A percentile compares a stretch with the other conserved stretches of the same genome.
Conservation (phyloP, 2,113 vertebrate genomes). For the Neogobius melanostomus region DNA sequence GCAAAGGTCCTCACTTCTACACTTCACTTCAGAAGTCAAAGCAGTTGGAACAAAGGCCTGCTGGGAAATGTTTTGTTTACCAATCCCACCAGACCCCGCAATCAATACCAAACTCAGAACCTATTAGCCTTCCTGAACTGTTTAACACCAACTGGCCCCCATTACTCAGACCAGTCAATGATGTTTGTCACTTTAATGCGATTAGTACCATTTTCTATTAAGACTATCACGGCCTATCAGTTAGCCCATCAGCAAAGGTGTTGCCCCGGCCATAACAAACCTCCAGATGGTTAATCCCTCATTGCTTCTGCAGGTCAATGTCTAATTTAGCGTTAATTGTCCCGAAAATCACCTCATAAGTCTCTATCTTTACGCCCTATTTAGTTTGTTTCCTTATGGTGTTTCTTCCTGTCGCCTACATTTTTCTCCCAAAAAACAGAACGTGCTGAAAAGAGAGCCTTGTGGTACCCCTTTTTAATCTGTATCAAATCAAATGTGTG, state of each 20-base stretch:
- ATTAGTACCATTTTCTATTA: slow-evolving; percentile 65
- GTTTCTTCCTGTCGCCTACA: neutral
- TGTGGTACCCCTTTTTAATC: neutral
- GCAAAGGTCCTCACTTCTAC: neutral
- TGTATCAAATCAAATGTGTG: too few relatives aligned
- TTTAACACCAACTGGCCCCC: slow-evolving; percentile 64
- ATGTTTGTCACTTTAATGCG: slow-evolving; percentile 70
- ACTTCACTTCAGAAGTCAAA: slow-evolving; percentile 19
- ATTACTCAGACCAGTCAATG: slow-evolving; percentile 66
- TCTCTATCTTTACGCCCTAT: slow-evolving; percentile 4
- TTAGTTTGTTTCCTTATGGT: neutral
- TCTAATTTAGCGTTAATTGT: slow-evolving; percentile 35
- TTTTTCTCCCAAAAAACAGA: neutral
- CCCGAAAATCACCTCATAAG: slow-evolving; percentile 6
- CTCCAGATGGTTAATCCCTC: slow-evolving; percentile 13
- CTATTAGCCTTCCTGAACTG: slow-evolving; percentile 71
- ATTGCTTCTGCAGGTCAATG: slow-evolving; percentile 3
- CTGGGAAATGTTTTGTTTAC: slow-evolving; percentile 63
- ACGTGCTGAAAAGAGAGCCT: neutral
- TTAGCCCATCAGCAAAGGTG: slow-evolving; percentile 22
- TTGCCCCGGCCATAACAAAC: slow-evolving; percentile 23
- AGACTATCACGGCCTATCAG: slow-evolving; percentile 40
- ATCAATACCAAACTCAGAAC: slow-evolving; percentile 69
- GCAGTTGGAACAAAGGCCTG: slow-evolving; percentile 32
- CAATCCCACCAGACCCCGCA: slow-evolving; percentile 50